phyloP scores from a whole-genome alignment of 2,797 vertebrate genomes.

The Pipistrellus pipistrellus region DNA sequence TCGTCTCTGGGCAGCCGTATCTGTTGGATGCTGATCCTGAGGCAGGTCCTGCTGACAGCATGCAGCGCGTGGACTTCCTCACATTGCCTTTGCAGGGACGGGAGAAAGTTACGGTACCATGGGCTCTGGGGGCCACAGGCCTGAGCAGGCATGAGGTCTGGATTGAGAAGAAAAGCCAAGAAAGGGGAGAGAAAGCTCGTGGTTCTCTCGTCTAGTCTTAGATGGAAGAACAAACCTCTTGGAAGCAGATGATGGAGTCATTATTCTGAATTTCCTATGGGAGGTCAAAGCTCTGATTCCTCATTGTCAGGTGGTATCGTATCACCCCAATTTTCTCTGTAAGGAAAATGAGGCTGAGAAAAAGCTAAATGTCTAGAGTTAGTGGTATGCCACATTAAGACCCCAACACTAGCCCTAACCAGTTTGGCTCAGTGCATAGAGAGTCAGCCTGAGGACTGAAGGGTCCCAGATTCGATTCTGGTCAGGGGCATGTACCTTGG shows the following conservation, averaged over 20 bases:
- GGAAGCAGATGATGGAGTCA: not conserved
- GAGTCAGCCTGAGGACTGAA: too few relatives aligned
- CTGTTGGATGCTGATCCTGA: not conserved
- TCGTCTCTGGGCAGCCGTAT: not conserved
- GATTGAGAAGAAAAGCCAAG: not conserved
- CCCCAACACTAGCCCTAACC: too few relatives aligned
- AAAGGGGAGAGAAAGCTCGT: not conserved
- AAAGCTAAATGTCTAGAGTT: not conserved
- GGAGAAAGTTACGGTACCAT: not conserved
- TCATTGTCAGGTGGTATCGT: not conserved
- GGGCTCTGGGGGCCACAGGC: not conserved
- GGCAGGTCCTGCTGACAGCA: not conserved
- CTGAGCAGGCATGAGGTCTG: not conserved
- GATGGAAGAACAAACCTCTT: not conserved
- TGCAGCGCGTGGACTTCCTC: rapidly evolving
- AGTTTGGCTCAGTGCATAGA: too few relatives aligned
- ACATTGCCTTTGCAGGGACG: not conserved
- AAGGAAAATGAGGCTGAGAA: not conserved
- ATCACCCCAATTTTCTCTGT: not conserved
- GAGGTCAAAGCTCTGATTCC: not conserved
- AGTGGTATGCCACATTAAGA: not conserved
- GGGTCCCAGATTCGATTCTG: too few relatives aligned
- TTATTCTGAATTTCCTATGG: not conserved
- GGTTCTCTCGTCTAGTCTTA: not conserved
- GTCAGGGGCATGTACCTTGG: too few relatives aligned